Conservation (phyloP, 2,888 invertebrate genomes). For the Augochlorella aurata region DNA sequence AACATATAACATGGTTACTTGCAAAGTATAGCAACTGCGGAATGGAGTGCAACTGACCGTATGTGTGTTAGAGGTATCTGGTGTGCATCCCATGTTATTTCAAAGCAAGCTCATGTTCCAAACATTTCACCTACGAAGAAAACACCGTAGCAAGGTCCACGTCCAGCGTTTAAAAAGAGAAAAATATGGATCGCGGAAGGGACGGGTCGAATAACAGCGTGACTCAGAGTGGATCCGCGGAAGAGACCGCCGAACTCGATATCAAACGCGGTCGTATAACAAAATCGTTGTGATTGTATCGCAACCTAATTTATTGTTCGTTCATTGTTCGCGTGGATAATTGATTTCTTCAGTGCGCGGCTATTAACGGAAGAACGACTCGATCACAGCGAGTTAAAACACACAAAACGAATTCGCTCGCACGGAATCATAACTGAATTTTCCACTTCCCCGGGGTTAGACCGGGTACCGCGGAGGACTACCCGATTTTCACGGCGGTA, state of each 20-base stretch:
- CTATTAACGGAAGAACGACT: slow-evolving; percentile 42
- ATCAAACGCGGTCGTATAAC: slow-evolving; percentile 5
- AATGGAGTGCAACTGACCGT: too few relatives aligned
- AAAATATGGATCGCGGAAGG: not conserved
- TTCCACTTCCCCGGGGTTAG: slow-evolving; percentile 59
- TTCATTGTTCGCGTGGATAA: slow-evolving; percentile 35
- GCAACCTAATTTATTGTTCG: slow-evolving; percentile 41
- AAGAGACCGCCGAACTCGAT: slow-evolving; percentile 6
- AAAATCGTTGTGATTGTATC: slow-evolving; percentile 20
- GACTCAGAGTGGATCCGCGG: not conserved
- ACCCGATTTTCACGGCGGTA: slow-evolving; percentile 69
- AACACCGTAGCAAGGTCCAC: too few relatives aligned
- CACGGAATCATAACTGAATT: slow-evolving; percentile 70
- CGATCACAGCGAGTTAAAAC: slow-evolving; percentile 55
- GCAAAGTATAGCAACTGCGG: too few relatives aligned
- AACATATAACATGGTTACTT: too few relatives aligned
- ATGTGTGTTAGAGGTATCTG: too few relatives aligned
- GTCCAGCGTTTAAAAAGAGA: not conserved
- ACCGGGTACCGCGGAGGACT: slow-evolving; percentile 40
- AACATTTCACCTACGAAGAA: too few relatives aligned
- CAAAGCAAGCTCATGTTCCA: too few relatives aligned
- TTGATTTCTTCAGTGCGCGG: slow-evolving; percentile 46
- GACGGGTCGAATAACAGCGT: not conserved
- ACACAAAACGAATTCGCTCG: slow-evolving; percentile 41
- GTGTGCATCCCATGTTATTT: too few relatives aligned